Base-by-base conservation (phyloP, 1,140 invertebrate species). In the Brachionus calyciflorus region DNA sequence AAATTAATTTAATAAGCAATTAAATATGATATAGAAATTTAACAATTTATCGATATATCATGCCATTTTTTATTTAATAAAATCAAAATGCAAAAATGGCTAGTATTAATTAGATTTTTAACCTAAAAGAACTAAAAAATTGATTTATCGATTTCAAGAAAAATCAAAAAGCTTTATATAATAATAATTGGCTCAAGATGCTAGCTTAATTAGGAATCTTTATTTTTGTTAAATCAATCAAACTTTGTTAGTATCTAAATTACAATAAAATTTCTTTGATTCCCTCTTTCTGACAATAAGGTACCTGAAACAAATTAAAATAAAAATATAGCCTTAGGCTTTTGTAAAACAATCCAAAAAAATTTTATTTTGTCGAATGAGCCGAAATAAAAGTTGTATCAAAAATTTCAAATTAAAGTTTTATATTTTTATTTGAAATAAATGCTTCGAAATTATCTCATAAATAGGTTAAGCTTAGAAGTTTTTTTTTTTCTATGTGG, bases 121-220 rank as follows among this genome's bases (percentile, higher is more conserved):
- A 60, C 55, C 55, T 60, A 60, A 60, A 60, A 60, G n/a, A 37
- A 37, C 9, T 5, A 5, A 17, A 60, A 60, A 60, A 60, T 60
- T 60, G 55, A 60, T 60, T 60, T 60, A 60, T 60, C 21, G 55
- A 60, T 40, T 37, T 60, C 55, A 60, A 55, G 24, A 21, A 55
- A 60, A 37, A 37, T 30, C 33, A 17, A 33, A 37, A 37, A 37
- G 28, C 37, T 60, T 60, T 60, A 60, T 60, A 60, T 60, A 60
- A 60, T 60, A 60, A 60, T 60, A n/a, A n/a, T n/a, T 28, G 30
- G 55, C 55, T 60, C 55, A 60, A 60, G 55, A 60, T 60, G 55
- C 55, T 37, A 6, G 55, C 10, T 60, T 60, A 60, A 37, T 60
- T 60, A 60, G n/a, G 33, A n/a, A n/a, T n/a, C n/a, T 30, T 33